A percentile compares a stretch with the other conserved stretches of the same genome.
Conservation (phyloP, 2,888 invertebrate species). For the Bursaphelenchus okinawaensis region DNA sequence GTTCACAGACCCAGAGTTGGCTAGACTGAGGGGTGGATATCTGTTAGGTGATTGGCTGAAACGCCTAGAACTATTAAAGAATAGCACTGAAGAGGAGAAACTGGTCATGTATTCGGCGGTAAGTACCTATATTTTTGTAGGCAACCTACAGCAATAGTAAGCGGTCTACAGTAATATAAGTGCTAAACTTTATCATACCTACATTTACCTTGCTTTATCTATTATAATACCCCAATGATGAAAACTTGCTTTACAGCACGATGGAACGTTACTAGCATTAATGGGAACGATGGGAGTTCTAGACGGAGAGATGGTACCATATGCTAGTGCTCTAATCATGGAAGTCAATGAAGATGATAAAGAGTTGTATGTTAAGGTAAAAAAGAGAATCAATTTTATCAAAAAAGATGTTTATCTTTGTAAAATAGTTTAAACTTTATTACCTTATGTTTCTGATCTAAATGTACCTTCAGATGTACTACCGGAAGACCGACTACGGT, state of each 20-base stretch:
- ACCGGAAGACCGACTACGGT: background rate
- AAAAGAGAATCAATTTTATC: no score
- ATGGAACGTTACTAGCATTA: conserved; percentile 22
- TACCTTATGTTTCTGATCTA: background rate
- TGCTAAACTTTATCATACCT: no score
- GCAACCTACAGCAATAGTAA: no score
- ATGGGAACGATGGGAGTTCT: conserved; percentile 20
- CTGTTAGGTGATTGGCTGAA: conserved; percentile 23
- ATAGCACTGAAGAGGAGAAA: conserved; percentile 15
- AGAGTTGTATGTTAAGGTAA: conserved; percentile 18
- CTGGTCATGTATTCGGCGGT: conserved; percentile 26
- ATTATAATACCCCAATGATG: no score
- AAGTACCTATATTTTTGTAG: background rate
- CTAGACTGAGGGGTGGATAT: conserved; percentile 22
- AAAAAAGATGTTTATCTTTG: no score
- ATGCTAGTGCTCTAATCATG: conserved; percentile 19
- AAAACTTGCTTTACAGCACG: conserved; percentile 24
- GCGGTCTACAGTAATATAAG: no score
- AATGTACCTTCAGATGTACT: background rate
- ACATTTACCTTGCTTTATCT: conserved; percentile 7
- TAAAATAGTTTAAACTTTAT: no score
- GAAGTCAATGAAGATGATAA: conserved; percentile 17
- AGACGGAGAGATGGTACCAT: conserved; percentile 19
- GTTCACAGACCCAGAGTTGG: conserved; percentile 17
- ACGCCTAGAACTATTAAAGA: background rate